phyloP scores from a whole-genome alignment of 2,888 invertebrate genomes.

The Polydrusus pterygomalis region DNA sequence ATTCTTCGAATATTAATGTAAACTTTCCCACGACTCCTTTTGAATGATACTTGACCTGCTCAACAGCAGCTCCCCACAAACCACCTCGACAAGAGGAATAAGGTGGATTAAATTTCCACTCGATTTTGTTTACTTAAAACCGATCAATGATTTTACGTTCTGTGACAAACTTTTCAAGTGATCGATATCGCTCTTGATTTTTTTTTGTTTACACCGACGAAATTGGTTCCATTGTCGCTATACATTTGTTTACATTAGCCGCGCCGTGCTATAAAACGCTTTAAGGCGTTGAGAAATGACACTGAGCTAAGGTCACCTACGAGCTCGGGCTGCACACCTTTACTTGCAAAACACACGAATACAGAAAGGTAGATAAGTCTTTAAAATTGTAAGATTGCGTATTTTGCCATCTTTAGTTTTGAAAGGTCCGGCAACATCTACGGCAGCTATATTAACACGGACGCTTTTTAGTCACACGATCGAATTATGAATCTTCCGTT shows the following conservation, averaged over 20 bases:
- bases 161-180: conserved; percentile 27
- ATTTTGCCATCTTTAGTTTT: conserved; percentile 42
- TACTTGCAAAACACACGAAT: conserved; percentile 51
- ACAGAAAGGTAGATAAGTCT: conserved; percentile 51
- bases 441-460: conserved; percentile 47
- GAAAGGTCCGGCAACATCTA: conserved; percentile 53
- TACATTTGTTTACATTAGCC: conserved; percentile 43
- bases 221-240: conserved; percentile 52
- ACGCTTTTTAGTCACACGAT: conserved; percentile 35
- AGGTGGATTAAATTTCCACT: conserved; percentile 39
- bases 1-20: conserved; percentile 33
- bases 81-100: conserved; percentile 27
- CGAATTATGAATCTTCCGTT: conserved; percentile 33
- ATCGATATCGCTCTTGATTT: conserved; percentile 23
- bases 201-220: conserved; percentile 47
- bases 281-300: conserved; percentile 46
- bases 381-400: conserved; percentile 36
- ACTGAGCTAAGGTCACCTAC: conserved; percentile 36
- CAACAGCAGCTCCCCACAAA: conserved; percentile 30
- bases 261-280: conserved; percentile 49
- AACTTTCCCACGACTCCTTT: conserved; percentile 19
- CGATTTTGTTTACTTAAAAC: conserved; percentile 30
- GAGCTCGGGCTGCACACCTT: conserved; percentile 51
- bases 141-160: conserved; percentile 21
- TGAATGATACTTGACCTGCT: conserved; percentile 30